These are phyloP conservation scores for Ceyx erithaca DNA, from an alignment of 2,797 vertebrate species.

Conservation along the genomic window DNA sequence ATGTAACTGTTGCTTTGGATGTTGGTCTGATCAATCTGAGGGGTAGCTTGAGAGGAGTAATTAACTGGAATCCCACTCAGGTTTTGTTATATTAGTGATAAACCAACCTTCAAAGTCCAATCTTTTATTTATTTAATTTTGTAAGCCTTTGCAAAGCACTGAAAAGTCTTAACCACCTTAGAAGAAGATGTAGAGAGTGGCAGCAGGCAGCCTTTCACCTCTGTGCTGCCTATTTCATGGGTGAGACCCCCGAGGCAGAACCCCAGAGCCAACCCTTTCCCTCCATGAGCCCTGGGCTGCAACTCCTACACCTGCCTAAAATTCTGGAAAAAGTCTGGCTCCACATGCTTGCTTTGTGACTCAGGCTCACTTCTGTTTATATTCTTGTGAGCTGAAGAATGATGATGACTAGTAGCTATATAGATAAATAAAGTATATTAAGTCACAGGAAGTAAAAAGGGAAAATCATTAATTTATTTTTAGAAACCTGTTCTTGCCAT, in stretches of 20 bases:
- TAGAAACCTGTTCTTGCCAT: constrained; percentile 76
- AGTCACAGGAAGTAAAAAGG: constrained; percentile 69
- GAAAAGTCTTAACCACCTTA: background rate
- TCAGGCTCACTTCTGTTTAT: constrained; percentile 48
- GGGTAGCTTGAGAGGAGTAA: background rate
- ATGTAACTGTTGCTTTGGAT: background rate
- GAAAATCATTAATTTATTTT: constrained; percentile 74
- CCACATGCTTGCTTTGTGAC: constrained; percentile 13
- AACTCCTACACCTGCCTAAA: constrained; percentile 7
- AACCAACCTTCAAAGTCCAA: background rate
- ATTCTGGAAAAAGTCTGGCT: constrained; percentile 40
- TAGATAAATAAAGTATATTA: constrained; percentile 68
- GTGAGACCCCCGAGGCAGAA: background rate
- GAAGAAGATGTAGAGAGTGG: background rate
- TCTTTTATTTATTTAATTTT: background rate
- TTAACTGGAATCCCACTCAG: background rate
- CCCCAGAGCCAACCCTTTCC: background rate
- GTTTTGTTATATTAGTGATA: background rate
- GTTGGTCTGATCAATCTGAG: background rate
- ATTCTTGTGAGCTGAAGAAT: background rate
- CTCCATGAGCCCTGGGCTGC: accelerated
- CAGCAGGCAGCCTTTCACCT: background rate
- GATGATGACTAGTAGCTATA: constrained; percentile 28
- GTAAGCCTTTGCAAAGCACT: background rate
- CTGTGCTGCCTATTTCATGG: accelerated